Conservation (phyloP, 1,140 invertebrate genomes). For the Pectinophora gossypiella region DNA sequence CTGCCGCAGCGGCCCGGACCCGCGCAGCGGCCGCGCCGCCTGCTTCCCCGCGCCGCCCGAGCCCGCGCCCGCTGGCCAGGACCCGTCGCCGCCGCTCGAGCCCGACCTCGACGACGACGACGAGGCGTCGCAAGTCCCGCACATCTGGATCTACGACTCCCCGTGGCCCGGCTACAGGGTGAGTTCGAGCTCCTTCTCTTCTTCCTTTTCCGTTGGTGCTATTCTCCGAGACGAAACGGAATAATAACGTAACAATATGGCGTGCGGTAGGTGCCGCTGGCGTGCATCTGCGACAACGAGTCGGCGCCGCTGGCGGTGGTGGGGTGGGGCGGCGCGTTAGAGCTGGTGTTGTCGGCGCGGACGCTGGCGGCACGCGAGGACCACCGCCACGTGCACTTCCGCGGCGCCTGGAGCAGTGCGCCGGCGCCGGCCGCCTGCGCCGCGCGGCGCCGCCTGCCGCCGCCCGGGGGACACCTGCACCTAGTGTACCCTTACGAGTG, state of each 20-base stretch:
- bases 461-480: conserved; percentile 78
- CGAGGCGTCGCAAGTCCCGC: conserved; percentile 39
- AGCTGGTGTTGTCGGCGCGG: conserved; percentile 76
- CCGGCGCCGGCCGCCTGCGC: conserved; percentile 30
- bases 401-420: conserved; percentile 77
- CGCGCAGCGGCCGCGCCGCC: conserved; percentile 79
- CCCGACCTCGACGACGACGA: conserved; percentile 48
- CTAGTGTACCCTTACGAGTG: conserved; percentile 76
- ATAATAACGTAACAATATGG: too few species aligned
- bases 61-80: neutral
- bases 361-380: conserved; percentile 78
- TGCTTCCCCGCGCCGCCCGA: conserved; percentile 41
- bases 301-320: conserved; percentile 35
- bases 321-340: conserved; percentile 39
- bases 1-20: conserved; percentile 83
- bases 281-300: conserved; percentile 82
- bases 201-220: too few species aligned
- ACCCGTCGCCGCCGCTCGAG: conserved; percentile 2
- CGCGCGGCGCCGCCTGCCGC: conserved; percentile 71
- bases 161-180: conserved; percentile 60
- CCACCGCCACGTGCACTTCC: conserved; percentile 81
- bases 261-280: conserved; percentile 74
- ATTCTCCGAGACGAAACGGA: too few species aligned
- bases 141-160: conserved; percentile 51
- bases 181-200: too few species aligned